Base-by-base conservation (phyloP, 1,140 invertebrate species). In the Helicoverpa zea region DNA sequence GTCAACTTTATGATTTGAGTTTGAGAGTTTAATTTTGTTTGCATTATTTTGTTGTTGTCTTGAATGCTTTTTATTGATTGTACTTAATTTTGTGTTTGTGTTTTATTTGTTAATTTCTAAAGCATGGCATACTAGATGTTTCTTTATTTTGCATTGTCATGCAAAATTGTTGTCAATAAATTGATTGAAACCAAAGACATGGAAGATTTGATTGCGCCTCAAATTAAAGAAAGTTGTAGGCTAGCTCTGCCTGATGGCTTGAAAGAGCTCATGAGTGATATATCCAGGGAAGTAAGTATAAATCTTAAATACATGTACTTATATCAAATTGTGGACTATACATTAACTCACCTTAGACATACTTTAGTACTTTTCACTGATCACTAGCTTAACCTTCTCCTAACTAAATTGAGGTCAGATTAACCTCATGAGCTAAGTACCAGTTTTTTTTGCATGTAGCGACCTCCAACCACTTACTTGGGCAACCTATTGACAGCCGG, bases 231-330 rank as follows among this genome's bases (percentile, higher is more conserved):
- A 0, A 86, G 81, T 51, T 90, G 88, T 68, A 88, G 83, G n/a
- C 78, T 92, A 4, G 81, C 87, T 2, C 29, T 92, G 73, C 97
- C 97, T 2, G 95, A 97, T 79, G 97, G 97, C 2, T 89, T 97
- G 9, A 91, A 95, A 11, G 97, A 97, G 89, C 89, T 97, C 35
- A 96, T 97, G 87, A 92, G 95, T 29, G 97, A 97, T 91, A 97
- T 97, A 80, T 96, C 97, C 0, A 95, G 97, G 63, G 97, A 97
- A 93, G 96, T 97, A 82, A 58, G 76, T 58, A 58, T 0, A n/a
- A 66, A 18, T 29, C 2, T 9, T 61, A 14, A 13, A 13, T 59
- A 29, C 29, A 13, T 23, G 5, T 61, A 23, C 3, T 18, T 0
- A 54, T 1, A 10, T 23, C n/a, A 18, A 18, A 1, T 1, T 5